A percentile compares a stretch with the other conserved stretches of the same genome.
These are phyloP conservation scores for Cliona cf. orientalis DNA, from an alignment of 37 sponge, comb jelly and placozoan species.

Conservation along the genomic window DNA sequence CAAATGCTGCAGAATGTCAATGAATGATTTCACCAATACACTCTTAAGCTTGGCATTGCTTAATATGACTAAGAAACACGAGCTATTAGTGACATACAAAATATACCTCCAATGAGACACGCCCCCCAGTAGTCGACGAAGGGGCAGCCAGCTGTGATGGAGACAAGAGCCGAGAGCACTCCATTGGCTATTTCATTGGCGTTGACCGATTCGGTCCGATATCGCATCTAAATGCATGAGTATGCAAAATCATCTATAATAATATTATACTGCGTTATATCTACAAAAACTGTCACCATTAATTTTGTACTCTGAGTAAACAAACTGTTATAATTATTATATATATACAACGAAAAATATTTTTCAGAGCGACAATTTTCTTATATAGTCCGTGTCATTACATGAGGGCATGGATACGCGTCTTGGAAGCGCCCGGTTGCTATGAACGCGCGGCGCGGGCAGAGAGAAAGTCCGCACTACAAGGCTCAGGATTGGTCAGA, in stretches of 20 bases:
- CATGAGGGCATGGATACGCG: too few species aligned
- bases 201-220: constrained; percentile 74
- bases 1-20: constrained; percentile 41
- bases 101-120: constrained; percentile 83
- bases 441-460: too few species aligned
- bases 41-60: too few species aligned
- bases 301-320: neutral
- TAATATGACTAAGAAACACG: too few species aligned
- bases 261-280: neutral
- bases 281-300: neutral
- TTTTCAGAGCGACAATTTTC: neutral
- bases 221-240: constrained; percentile 50
- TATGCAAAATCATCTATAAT: neutral
- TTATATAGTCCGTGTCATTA: too few species aligned
- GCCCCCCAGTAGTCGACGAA: constrained; percentile 80
- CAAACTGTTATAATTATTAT: neutral
- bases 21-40: neutral
- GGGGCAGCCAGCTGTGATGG: constrained; percentile 90
- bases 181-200: constrained; percentile 96
- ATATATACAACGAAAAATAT: neutral
- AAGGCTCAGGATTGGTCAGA: too few species aligned
- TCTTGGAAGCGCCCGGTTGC: too few species aligned
- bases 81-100: too few species aligned
- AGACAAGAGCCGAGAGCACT: constrained; percentile 85
- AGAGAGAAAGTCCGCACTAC: too few species aligned